Percentiles rank a stretch among this genome's conserved stretches.
Conservation (phyloP, 2,797 vertebrate genomes). For the Coregonus sp. region DNA sequence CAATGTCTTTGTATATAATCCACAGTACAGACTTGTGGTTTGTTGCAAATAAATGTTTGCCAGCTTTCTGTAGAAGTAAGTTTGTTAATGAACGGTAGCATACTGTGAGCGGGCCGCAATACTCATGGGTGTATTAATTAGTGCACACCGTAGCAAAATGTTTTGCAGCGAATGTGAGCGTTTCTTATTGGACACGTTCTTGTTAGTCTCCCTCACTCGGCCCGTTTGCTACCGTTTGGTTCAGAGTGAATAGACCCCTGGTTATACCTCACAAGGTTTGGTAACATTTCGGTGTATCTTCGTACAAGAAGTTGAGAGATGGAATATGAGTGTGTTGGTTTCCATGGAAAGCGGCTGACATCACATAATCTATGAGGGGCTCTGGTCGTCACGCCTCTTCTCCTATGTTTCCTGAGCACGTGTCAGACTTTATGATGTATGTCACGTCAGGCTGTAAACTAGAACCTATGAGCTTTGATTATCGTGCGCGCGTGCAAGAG, state of each 20-base stretch:
- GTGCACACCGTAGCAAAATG: too few relatives aligned
- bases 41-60: not conserved
- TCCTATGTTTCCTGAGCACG: slow-evolving; percentile 4
- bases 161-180: too few relatives aligned
- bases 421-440: slow-evolving; percentile 60
- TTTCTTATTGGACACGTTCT: too few relatives aligned
- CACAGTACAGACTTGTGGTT: not conserved
- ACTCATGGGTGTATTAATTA: not conserved
- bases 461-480: slow-evolving; percentile 69
- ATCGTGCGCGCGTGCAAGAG: slow-evolving; percentile 26
- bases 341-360: slow-evolving; percentile 7
- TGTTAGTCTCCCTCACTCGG: too few relatives aligned
- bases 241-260: not conserved
- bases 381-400: slow-evolving; percentile 29
- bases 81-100: too few relatives aligned
- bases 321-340: not conserved
- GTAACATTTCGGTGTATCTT: not conserved
- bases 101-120: too few relatives aligned
- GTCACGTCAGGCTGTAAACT: slow-evolving; percentile 58
- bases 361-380: slow-evolving; percentile 46
- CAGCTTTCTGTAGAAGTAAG: too few relatives aligned
- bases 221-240: not conserved
- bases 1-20: too few relatives aligned
- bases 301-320: slow-evolving; percentile 4
- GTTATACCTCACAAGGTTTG: not conserved